phyloP scores from a whole-genome alignment of 92 coral and sea anemone species.

The Zoanthus sansibaricus region DNA sequence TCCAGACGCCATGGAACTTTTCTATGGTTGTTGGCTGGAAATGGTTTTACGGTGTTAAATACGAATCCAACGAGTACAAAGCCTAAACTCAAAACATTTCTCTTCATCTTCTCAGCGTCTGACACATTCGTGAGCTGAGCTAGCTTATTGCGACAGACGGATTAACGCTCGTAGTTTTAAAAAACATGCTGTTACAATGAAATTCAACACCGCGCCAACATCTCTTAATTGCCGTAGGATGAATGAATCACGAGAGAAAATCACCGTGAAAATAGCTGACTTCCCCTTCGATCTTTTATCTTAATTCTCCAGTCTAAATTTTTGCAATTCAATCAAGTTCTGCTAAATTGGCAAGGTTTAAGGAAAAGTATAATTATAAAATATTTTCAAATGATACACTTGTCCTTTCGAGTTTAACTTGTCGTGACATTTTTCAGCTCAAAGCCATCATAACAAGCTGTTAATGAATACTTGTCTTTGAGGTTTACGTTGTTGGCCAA shows the following conservation, averaged over 20 bases:
- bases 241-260: background rate
- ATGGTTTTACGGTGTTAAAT: background rate
- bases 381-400: background rate
- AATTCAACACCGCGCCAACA: background rate
- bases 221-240: background rate
- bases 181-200: background rate
- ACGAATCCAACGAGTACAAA: background rate
- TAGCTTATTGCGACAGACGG: background rate
- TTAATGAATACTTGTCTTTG: no score
- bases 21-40: conserved; percentile 1
- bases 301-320: background rate
- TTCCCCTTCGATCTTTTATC: background rate
- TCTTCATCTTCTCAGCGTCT: background rate
- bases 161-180: background rate
- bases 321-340: background rate
- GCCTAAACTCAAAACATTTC: no score
- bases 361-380: background rate
- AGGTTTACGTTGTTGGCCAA: no score
- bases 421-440: background rate
- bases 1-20: background rate
- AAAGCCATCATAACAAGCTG: no score
- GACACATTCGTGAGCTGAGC: background rate
- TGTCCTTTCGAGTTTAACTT: background rate
- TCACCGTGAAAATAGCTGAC: background rate
- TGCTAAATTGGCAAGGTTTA: background rate